phyloP scores from a whole-genome alignment of 2,797 vertebrate genomes.

The Pitangus sulphuratus region DNA sequence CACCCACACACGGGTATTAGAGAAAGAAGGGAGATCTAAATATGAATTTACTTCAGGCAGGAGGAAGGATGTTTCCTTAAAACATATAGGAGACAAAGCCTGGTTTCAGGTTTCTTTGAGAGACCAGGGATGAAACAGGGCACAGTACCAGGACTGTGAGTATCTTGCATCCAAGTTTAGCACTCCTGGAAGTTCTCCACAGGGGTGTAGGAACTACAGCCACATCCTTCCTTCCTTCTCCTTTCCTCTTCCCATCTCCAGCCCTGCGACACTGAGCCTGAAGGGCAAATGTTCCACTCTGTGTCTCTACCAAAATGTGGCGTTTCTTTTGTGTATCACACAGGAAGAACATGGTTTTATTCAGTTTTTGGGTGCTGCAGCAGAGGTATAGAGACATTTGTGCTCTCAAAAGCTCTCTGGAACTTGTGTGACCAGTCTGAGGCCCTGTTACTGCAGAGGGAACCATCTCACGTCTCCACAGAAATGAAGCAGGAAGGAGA shows the following conservation, averaged over 20 bases:
- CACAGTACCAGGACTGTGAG: fast-evolving
- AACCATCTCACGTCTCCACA: background rate
- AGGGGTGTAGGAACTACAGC: background rate
- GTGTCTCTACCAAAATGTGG: background rate
- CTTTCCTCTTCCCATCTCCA: background rate
- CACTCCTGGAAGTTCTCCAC: background rate
- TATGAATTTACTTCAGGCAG: background rate
- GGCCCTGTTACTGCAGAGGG: background rate
- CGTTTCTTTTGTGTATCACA: background rate
- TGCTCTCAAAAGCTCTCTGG: background rate
- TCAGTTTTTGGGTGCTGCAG: background rate
- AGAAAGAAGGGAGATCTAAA: background rate
- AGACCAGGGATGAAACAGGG: background rate
- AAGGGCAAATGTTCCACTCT: background rate
- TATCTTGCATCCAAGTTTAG: background rate
- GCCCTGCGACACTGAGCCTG: background rate
- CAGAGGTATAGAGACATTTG: background rate
- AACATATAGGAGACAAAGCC: background rate
- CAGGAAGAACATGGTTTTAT: background rate
- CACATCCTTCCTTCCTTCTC: background rate
- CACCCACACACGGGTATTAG: fast-evolving
- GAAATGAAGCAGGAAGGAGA: background rate
- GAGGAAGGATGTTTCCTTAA: background rate
- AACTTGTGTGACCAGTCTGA: background rate
- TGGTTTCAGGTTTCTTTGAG: background rate